Evolutionary conservation across 1,140 invertebrate genomes (phyloP), one percentile per base, ranked within the genome.

Genomic region (Leptopilina boulardi): DNA sequence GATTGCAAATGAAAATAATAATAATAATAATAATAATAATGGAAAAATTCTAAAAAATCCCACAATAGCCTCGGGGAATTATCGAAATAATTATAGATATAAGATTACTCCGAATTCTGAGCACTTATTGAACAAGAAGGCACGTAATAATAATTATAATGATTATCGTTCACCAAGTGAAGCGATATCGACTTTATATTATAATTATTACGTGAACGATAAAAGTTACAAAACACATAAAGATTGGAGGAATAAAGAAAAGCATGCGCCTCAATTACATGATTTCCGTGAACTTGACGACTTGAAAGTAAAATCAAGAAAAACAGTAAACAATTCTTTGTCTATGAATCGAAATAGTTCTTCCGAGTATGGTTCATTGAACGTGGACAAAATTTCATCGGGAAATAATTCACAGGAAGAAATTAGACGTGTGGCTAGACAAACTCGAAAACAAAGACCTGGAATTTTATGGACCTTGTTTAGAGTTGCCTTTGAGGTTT

Each of bases 401-500:
- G 75, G 75, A 38, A 79, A 78, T 71, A 80, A 81, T 72, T 79
- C 78, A 4, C 21, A 30, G 66, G 80, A 80, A 54, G 80, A 85
- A 41, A 81, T 71, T 34, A 82, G 86, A 70, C 86, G 87, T 70
- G 80, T 86, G 0, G 83, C 83, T 3, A 86, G 88, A 19, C 86
- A 89, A 78, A 80, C 86, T 42, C 84, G 87, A 66, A 89, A 83
- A 70, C 77, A 88, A 51, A 89, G 86, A 54, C 91, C 91, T 2
- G 91, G 91, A 77, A 91, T 92, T 66, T 92, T 92, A 70, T 91
- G 89, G 89, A 92, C 91, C 2, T 76, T 92, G 2, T 91, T 89
- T 19, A 87, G 86, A 73, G 83, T 91, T 0, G 84, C 87, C 18
- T 91, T 88, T 72, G 90, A 92, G 77, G 92, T 92, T 82, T 85